These are phyloP conservation scores for Drosophila longiperda DNA, from an alignment of 2,888 invertebrate genomes.

Conservation along the genomic window DNA sequence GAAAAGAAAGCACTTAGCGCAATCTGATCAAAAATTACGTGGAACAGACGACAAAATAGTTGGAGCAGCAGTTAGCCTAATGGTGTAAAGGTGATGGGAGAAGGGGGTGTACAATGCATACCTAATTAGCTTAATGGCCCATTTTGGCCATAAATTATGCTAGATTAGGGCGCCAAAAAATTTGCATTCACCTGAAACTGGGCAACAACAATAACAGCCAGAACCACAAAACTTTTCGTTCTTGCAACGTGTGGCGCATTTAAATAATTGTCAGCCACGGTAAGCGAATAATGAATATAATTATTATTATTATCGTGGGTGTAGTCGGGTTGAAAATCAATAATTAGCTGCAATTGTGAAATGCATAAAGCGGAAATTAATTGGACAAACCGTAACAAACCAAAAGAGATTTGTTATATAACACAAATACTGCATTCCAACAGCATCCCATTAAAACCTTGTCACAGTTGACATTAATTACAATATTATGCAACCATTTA, in stretches of 20 bases:
- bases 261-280: constrained; percentile 52
- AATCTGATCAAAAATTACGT: constrained; percentile 37
- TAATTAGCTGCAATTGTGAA: constrained; percentile 46
- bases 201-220: constrained; percentile 8
- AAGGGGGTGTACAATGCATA: constrained; percentile 64
- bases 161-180: constrained; percentile 66
- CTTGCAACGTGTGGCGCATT: constrained; percentile 1
- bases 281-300: constrained; percentile 55
- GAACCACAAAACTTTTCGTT: constrained; percentile 6
- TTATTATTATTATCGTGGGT: constrained; percentile 40
- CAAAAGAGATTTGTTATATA: not conserved
- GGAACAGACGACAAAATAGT: constrained; percentile 30
- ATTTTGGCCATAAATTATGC: constrained; percentile 65
- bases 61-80: constrained; percentile 32
- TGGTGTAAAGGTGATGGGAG: not conserved
- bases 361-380: constrained; percentile 52
- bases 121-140: constrained; percentile 75
- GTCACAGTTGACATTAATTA: not conserved
- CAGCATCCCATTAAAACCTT: not conserved
- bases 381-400: constrained; percentile 37
- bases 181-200: constrained; percentile 53
- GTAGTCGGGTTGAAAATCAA: constrained; percentile 55
- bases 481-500: not conserved
- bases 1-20: constrained; percentile 34
- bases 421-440: constrained; percentile 1